Evolutionary conservation across 30 jellyfish, hydroid and myxozoan genomes (phyloP).

Genomic region (Morbakka virulenta): DNA sequence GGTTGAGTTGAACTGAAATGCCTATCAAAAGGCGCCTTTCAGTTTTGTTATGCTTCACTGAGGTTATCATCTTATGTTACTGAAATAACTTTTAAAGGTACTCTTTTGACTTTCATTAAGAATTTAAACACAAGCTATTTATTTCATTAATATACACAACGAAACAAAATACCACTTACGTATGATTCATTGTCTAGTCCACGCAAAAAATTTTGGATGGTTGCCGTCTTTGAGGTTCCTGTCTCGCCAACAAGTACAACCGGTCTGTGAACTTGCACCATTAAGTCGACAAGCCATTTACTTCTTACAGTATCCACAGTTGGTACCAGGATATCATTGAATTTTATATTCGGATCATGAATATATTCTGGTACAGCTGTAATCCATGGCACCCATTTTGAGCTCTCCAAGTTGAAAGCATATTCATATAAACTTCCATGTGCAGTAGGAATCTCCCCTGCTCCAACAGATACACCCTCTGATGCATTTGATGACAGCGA

Average conservation of each 20-base stretch:
- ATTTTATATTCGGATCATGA: conserved; percentile 84
- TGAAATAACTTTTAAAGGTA: too few relatives aligned
- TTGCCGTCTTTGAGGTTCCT: conserved; percentile 98
- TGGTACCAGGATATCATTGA: conserved; percentile 94
- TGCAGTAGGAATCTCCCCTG: conserved; percentile 87
- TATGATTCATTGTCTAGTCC: conserved; percentile 78
- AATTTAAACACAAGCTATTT: too few relatives aligned
- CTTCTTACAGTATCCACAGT: conserved; percentile 96
- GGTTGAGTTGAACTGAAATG: too few relatives aligned
- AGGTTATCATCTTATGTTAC: too few relatives aligned
- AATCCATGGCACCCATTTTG: conserved; percentile 91
- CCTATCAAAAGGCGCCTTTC: too few relatives aligned
- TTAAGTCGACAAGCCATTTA: conserved; percentile 87
- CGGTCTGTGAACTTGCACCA: conserved; percentile 90
- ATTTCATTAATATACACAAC: too few relatives aligned
- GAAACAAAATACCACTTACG: conserved; percentile 62
- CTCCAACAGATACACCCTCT: conserved; percentile 63
- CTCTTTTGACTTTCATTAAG: too few relatives aligned
- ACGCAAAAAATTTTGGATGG: conserved; percentile 86
- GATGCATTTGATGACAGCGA: conserved; percentile 68
- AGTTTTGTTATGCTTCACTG: too few relatives aligned
- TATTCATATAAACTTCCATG: conserved; percentile 84
- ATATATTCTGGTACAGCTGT: conserved; percentile 81
- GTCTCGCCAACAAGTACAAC: conserved; percentile 99
- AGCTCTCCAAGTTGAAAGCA: conserved; percentile 65